Evolutionary conservation across 2,113 vertebrate species (phyloP).

Genomic region (Seriola dumerili): DNA sequence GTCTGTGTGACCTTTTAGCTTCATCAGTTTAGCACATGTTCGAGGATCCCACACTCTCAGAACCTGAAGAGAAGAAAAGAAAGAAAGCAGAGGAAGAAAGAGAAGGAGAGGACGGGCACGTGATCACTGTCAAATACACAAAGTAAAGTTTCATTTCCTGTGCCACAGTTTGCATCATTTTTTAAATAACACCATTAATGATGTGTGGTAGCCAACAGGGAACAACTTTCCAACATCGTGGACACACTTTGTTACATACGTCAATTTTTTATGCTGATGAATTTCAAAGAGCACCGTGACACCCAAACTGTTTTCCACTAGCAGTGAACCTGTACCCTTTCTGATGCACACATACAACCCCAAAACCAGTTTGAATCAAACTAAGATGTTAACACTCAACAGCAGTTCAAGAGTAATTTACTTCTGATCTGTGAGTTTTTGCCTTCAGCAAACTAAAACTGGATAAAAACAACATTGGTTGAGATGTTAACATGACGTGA

Average conservation of each 20-base stretch:
- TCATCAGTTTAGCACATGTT: conserved; percentile 98
- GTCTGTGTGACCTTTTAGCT: conserved; percentile 98
- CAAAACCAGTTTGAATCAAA: not conserved
- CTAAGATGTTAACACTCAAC: not conserved
- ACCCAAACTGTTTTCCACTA: not conserved
- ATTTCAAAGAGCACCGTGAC: not conserved
- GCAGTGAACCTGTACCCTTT: not conserved
- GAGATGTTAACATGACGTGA: not conserved
- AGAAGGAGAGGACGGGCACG: not conserved
- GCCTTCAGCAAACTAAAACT: too few species aligned
- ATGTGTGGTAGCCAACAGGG: not conserved
- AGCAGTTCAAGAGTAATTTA: not conserved
- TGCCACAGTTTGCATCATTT: not conserved
- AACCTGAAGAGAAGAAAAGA: conserved; percentile 81
- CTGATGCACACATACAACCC: not conserved
- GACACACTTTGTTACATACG: too few species aligned
- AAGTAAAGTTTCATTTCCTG: not conserved
- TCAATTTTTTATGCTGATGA: not conserved
- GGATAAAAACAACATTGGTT: not conserved
- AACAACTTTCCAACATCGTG: not conserved
- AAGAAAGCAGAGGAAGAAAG: not conserved
- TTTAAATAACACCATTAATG: not conserved
- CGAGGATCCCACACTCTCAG: conserved; percentile 98
- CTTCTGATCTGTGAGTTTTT: not conserved
- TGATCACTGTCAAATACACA: not conserved